A percentile compares a stretch with the other conserved stretches of the same genome.
These are phyloP conservation scores for Chitala chitala DNA, from an alignment of 2,113 vertebrate species.

Conservation along the genomic window DNA sequence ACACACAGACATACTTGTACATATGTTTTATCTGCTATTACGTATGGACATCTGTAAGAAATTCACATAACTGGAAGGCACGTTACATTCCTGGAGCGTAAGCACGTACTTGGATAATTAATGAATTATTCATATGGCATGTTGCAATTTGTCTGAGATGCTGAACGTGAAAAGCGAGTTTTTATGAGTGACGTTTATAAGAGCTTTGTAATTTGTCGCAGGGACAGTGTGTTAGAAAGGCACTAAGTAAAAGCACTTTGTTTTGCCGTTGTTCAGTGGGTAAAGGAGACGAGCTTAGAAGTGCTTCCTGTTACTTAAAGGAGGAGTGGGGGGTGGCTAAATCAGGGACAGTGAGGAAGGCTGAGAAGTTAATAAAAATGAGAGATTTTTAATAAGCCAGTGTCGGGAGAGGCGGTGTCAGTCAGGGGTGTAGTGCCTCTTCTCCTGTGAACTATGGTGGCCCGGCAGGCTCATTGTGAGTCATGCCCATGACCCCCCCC, in stretches of 20 bases:
- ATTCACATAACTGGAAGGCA: too few species aligned
- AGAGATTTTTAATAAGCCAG: neutral
- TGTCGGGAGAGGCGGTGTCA: neutral
- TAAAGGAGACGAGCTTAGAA: neutral
- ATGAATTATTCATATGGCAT: too few species aligned
- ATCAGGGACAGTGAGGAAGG: neutral
- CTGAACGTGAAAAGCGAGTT: constrained; percentile 28
- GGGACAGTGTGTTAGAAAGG: neutral
- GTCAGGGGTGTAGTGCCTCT: too few species aligned
- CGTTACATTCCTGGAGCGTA: too few species aligned
- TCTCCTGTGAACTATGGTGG: too few species aligned
- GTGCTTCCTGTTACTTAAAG: neutral
- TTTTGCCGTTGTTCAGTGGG: neutral
- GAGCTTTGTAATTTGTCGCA: constrained; percentile 19
- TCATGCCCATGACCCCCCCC: too few species aligned
- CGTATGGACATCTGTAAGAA: too few species aligned
- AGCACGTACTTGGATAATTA: too few species aligned
- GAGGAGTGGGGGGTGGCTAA: neutral
- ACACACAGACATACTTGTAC: too few species aligned
- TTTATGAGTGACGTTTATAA: constrained; percentile 13
- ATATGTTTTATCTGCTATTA: too few species aligned
- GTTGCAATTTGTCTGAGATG: too few species aligned
- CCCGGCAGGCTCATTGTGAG: too few species aligned
- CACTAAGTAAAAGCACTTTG: neutral
- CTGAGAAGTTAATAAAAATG: neutral